Evolutionary conservation across 2,888 invertebrate species (phyloP).

Genomic region (Troides helena): DNA sequence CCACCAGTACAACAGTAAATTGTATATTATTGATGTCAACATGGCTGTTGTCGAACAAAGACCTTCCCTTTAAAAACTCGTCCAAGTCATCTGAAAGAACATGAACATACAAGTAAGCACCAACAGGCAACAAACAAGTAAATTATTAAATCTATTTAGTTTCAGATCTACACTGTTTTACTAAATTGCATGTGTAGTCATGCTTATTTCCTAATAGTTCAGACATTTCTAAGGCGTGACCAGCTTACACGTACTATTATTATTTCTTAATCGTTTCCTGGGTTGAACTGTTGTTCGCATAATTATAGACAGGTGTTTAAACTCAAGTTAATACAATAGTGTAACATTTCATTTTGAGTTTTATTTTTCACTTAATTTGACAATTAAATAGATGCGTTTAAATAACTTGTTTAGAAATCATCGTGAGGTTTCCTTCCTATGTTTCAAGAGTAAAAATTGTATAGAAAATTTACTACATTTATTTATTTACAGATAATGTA

Average conservation of each 20-base stretch:
- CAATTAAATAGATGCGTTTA: no score
- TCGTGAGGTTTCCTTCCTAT: no score
- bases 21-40: no score
- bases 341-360: constrained; percentile 3
- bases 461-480: no score
- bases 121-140: background rate
- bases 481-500: no score
- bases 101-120: background rate
- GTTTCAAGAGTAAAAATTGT: no score
- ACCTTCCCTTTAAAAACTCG: no score
- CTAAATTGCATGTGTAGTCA: background rate
- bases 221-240: constrained; percentile 20
- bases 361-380: constrained; percentile 2
- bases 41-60: no score
- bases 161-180: background rate
- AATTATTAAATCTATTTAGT: no score
- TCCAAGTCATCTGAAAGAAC: no score
- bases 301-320: constrained; percentile 16
- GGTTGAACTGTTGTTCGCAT: constrained; percentile 13
- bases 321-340: background rate
- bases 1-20: no score
- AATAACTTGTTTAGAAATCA: no score
- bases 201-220: constrained; percentile 15
- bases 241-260: constrained; percentile 9
- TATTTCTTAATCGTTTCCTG: constrained; percentile 1